These are phyloP conservation scores for Ricordea florida DNA, from an alignment of 92 coral and sea anemone species.

Conservation along the genomic window DNA sequence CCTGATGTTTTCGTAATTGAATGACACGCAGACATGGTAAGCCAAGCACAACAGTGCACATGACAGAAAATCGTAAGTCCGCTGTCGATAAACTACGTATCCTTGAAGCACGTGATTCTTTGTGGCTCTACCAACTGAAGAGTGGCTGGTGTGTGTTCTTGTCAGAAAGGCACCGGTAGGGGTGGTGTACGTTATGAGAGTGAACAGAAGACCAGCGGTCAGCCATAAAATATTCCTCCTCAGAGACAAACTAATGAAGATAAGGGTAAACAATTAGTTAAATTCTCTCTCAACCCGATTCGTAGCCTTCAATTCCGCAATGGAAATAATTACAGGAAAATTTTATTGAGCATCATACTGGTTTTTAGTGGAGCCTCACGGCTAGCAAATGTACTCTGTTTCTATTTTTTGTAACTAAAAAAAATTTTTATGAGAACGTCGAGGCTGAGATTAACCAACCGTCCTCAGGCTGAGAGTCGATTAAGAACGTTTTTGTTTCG, in stretches of 20 bases:
- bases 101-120: conserved; percentile 54
- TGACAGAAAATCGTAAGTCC: conserved; percentile 46
- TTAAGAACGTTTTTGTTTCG: too few species aligned
- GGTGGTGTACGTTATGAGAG: neutral
- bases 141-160: conserved; percentile 28
- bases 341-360: too few species aligned
- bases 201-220: neutral
- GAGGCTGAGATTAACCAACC: too few species aligned
- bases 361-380: too few species aligned
- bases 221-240: neutral
- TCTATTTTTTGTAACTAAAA: too few species aligned
- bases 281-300: too few species aligned
- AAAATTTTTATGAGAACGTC: too few species aligned
- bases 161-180: neutral
- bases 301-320: too few species aligned
- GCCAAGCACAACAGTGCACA: conserved; percentile 74
- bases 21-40: conserved; percentile 51
- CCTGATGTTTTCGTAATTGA: conserved; percentile 56
- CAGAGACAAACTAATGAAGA: neutral
- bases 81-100: conserved; percentile 50
- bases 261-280: too few species aligned
- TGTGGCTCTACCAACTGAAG: conserved; percentile 37
- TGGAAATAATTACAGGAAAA: too few species aligned
- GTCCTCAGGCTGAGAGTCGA: too few species aligned
- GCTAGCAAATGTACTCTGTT: too few species aligned